These are phyloP conservation scores for Vollenhovia emeryi DNA, from an alignment of 1,140 invertebrate genomes.

Conservation along the genomic window DNA sequence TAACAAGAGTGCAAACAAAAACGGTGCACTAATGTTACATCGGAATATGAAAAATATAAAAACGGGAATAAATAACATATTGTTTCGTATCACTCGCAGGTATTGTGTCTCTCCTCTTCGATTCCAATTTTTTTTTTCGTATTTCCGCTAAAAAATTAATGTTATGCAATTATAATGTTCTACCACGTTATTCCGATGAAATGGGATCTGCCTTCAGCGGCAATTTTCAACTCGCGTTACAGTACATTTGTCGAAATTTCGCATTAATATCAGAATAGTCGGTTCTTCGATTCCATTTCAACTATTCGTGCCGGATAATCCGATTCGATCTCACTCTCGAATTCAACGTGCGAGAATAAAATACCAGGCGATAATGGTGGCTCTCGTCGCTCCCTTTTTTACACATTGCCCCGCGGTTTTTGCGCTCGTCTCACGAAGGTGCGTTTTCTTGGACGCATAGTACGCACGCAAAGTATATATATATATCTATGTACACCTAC, in stretches of 20 bases:
- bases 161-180: neutral
- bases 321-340: constrained; percentile 4
- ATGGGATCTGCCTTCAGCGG: constrained; percentile 7
- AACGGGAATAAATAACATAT: neutral
- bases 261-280: constrained; percentile 36
- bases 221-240: constrained; percentile 35
- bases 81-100: neutral
- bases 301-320: constrained; percentile 45
- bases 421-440: constrained; percentile 17
- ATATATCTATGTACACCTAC: constrained; percentile 56
- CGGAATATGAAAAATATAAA: constrained; percentile 2
- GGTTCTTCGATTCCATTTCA: constrained; percentile 26
- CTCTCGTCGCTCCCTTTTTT: constrained; percentile 5
- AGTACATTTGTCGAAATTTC: constrained; percentile 38
- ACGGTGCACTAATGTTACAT: neutral
- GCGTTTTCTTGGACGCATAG: constrained; percentile 34
- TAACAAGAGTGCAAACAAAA: neutral
- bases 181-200: constrained; percentile 9
- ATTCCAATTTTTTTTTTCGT: neutral
- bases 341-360: constrained; percentile 24
- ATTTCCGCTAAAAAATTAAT: constrained; percentile 19
- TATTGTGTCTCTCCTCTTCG: constrained; percentile 3
- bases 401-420: constrained; percentile 68
- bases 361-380: constrained; percentile 20
- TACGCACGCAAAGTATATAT: too few relatives aligned